A percentile compares a stretch with the other conserved stretches of the same genome.
These are phyloP conservation scores for Dryadula phaetusa DNA, from an alignment of 2,888 invertebrate genomes.

Conservation along the genomic window DNA sequence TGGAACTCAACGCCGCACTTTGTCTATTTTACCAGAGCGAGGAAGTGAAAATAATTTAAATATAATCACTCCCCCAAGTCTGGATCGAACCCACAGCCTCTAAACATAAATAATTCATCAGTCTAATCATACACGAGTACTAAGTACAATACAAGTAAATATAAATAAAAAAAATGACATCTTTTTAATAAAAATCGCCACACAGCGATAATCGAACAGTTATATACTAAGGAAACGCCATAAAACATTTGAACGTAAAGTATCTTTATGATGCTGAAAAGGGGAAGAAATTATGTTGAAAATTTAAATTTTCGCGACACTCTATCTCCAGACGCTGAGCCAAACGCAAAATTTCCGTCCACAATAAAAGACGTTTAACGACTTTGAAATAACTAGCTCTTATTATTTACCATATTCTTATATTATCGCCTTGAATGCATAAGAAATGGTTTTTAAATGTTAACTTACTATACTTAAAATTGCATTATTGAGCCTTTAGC, in stretches of 20 bases:
- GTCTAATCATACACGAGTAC: too few relatives aligned
- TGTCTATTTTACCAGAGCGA: too few relatives aligned
- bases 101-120: too few relatives aligned
- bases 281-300: constrained; percentile 48
- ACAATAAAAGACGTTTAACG: constrained; percentile 66
- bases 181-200: background rate
- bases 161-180: too few relatives aligned
- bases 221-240: constrained; percentile 4
- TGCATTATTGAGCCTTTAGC: too few relatives aligned
- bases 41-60: too few relatives aligned
- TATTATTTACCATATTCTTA: background rate
- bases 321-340: constrained; percentile 51
- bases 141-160: too few relatives aligned
- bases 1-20: too few relatives aligned
- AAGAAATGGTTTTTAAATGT: background rate
- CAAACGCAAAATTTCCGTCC: constrained; percentile 55
- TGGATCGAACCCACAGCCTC: too few relatives aligned
- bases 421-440: constrained; percentile 3
- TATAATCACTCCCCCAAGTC: too few relatives aligned
- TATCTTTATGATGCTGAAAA: constrained; percentile 16
- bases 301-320: constrained; percentile 64
- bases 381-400: constrained; percentile 55
- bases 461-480: background rate
- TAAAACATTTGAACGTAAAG: constrained; percentile 4
- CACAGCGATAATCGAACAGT: constrained; percentile 2